Evolutionary conservation across 2,797 vertebrate genomes (phyloP), one percentile per base, ranked within the genome.

Genomic region (Fratercula arctica): DNA sequence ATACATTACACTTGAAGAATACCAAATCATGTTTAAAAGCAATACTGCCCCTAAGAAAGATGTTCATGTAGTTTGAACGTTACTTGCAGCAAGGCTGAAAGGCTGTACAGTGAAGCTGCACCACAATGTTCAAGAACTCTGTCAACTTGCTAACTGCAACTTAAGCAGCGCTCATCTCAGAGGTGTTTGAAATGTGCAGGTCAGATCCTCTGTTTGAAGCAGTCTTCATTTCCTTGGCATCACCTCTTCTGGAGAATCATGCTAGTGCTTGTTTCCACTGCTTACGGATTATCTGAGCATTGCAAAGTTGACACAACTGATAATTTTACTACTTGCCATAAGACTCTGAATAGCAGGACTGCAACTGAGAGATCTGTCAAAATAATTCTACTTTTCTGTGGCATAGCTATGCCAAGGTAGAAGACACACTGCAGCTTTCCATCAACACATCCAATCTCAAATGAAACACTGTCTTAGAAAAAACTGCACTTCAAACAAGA

Each of bases 351-450:
- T 4, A 78, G 73, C 79, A 59, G 94, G 84, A 87, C 85, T 85
- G 73, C 91, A 81, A 66, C 43, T 73, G 82, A 90, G 21, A 93
- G 46, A 76, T 14, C 45, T 80, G 66, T 87, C 87, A 87, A 80
- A 94, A 79, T 53, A 79, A 83, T 79, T 70, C 31, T 53, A 21
- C 19, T 85, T 83, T 68, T 50, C 78, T 76, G 43, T 78, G 64
- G 73, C 79, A 95, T 90, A 76, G 51, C 77, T 76, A 41, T 41
- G 84, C 48, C 75, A 83, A 86, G 69, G 85, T 69, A 78, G 82
- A 79, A 95, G 87, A 84, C 35, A 54, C 39, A 41, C 61, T 51
- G 57, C 70, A 85, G 85, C 54, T 81, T 88, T 84, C 53, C 61
- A 50, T 90, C 89, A 87, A 50, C 37, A 70, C 20, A 84, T 43